Evolutionary conservation across 2,888 invertebrate species (phyloP), one percentile per base, ranked within the genome.

Genomic region (Trachelus troglodyta): DNA sequence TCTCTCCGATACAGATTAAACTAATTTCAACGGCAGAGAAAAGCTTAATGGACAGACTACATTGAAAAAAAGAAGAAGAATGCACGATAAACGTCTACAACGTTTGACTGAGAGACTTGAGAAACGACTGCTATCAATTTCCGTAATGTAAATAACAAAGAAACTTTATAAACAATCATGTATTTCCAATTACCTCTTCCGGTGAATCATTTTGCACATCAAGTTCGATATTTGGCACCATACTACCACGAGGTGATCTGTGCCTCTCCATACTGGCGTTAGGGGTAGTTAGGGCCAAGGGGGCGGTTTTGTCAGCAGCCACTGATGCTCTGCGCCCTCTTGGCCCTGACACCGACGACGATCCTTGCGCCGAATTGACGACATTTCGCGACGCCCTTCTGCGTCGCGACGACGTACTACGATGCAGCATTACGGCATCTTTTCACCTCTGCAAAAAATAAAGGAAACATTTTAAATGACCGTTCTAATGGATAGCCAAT

Each of bases 311-410:
- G 77, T 90, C 87, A 31, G 91, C 89, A 4, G 91, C 90, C n/a
- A 90, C 86, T 40, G 91, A 90, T 33, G 91, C 89, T 75, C 91
- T 85, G 71, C 89, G 85, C 82, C 92, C 89, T 11, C 89, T 89
- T 1, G 90, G 91, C 1, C 90, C 88, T 78, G 85, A 82, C 69
- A 84, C 83, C 73, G 86, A 84, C 40, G 81, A 90, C 3, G 91
- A 93, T 81, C 93, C 92, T 85, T 94, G 94, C 1, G 94, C 94
- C 1, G 94, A 94, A 9, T 94, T 94, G 69, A 94, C 94, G 30
- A 94, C 94, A 85, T 94, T 94, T 79, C 95, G 92, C 12, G 95
- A 94, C 79, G 95, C 94, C 77, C 95, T 93, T 31, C 95, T 93
- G 82, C 95, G 93, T 77, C 95, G 93, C 79, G 94, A 94, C 69